phyloP scores from a whole-genome alignment of 2,888 invertebrate genomes.

The Drosophila seclusa region DNA sequence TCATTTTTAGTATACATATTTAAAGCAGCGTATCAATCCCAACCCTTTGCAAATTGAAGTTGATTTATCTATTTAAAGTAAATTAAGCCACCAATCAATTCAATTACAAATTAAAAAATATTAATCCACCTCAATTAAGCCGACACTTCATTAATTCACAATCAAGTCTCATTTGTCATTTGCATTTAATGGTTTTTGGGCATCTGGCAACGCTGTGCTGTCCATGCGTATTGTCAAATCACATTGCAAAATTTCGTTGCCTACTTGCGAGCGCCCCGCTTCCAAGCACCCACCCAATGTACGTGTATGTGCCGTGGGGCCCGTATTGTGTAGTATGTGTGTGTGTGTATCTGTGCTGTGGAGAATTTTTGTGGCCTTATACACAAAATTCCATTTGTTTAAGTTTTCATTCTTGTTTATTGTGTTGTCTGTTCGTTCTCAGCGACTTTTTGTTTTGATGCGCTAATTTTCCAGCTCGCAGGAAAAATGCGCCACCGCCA shows the following conservation, averaged over 20 bases:
- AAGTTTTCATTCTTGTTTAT: constrained; percentile 49
- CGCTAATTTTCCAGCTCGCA: constrained; percentile 69
- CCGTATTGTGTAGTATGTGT: constrained; percentile 2
- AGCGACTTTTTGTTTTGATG: constrained; percentile 70
- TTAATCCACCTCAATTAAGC: not conserved
- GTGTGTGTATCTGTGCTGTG: constrained; percentile 11
- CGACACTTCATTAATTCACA: not conserved
- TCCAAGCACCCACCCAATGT: constrained; percentile 48
- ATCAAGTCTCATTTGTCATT: constrained; percentile 6
- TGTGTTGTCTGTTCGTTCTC: constrained; percentile 33
- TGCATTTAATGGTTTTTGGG: not conserved
- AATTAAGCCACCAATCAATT: not conserved
- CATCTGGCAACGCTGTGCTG: constrained; percentile 36
- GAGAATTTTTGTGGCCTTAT: constrained; percentile 40
- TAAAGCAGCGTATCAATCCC: not conserved
- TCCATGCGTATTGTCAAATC: constrained; percentile 31
- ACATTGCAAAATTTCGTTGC: constrained; percentile 56
- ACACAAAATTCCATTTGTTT: constrained; percentile 62
- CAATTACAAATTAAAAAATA: not conserved
- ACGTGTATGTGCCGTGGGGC: constrained; percentile 8
- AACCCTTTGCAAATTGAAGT: too few species aligned
- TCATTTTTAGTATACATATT: not conserved
- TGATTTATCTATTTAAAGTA: not conserved
- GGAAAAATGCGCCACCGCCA: constrained; percentile 50
- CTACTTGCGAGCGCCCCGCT: constrained; percentile 59